A percentile compares a stretch with the other conserved stretches of the same genome.
Conservation (phyloP, 2,113 vertebrate species). For the Athene cunicularia region DNA sequence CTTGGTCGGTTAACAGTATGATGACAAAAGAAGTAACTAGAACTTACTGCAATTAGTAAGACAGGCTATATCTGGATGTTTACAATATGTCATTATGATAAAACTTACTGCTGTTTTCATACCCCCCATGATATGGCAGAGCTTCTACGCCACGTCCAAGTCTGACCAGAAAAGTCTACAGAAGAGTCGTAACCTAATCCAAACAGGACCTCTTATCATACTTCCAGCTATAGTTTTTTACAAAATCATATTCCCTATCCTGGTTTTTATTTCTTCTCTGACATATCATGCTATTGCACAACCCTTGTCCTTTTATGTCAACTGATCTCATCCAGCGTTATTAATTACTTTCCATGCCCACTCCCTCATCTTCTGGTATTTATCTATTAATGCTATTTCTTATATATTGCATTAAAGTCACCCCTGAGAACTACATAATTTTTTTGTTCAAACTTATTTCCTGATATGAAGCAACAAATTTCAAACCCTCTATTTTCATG, state of each 20-base stretch:
- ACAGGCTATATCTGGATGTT: neutral
- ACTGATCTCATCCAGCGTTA: neutral
- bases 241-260: neutral
- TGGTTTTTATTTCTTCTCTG: neutral
- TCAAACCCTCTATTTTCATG: neutral
- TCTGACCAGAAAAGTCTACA: neutral
- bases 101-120: neutral
- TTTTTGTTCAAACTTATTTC: neutral
- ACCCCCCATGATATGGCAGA: rapidly evolving
- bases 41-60: neutral
- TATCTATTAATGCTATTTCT: neutral
- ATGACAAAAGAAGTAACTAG: neutral
- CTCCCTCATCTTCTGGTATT: neutral
- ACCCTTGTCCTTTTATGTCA: neutral
- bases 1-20: neutral
- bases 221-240: neutral
- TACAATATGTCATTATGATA: neutral
- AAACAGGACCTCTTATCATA: neutral
- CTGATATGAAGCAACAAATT: neutral
- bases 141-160: neutral
- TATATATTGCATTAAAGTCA: neutral
- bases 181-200: neutral
- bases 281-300: neutral
- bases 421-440: neutral
- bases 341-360: neutral